Evolutionary conservation across 1,140 invertebrate species (phyloP).

Genomic region (Rhynchophorus ferrugineus): DNA sequence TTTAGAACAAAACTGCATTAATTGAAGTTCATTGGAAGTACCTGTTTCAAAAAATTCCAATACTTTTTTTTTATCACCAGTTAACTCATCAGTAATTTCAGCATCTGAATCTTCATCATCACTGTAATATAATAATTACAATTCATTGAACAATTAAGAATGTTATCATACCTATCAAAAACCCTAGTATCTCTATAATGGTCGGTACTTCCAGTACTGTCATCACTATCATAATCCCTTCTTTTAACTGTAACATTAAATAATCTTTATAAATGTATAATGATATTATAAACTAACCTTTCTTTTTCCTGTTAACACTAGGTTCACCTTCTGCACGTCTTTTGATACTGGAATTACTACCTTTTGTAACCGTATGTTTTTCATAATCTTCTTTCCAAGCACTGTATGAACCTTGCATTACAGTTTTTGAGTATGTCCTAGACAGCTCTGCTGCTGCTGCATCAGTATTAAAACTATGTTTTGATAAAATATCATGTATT

Average conservation of each 20-base stretch:
- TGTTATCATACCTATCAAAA: conserved; percentile 38
- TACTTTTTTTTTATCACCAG: conserved; percentile 61
- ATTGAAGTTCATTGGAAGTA: conserved; percentile 53
- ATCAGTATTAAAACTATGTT: conserved; percentile 34
- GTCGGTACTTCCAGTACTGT: conserved; percentile 28
- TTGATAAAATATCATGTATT: conserved; percentile 33
- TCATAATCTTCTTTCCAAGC: conserved; percentile 29
- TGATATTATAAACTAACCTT: conserved; percentile 14
- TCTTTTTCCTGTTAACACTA: conserved; percentile 17
- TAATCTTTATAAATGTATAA: background rate
- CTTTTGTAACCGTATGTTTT: conserved; percentile 7
- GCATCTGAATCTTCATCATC: conserved; percentile 65
- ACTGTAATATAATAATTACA: conserved; percentile 13
- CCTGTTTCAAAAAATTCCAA: conserved; percentile 69
- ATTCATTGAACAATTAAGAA: conserved; percentile 5
- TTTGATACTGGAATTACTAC: conserved; percentile 10
- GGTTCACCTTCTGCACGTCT: conserved; percentile 21
- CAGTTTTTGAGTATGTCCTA: conserved; percentile 18
- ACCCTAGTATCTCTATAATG: conserved; percentile 34
- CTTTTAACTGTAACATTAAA: conserved; percentile 27
- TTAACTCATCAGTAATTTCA: conserved; percentile 60
- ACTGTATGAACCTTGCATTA: conserved; percentile 22
- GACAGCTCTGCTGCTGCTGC: conserved; percentile 32
- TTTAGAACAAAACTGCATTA: conserved; percentile 61
- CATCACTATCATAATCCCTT: conserved; percentile 32